phyloP scores from a whole-genome alignment of 2,113 vertebrate genomes.

The Dolichallabes microphthalmus region DNA sequence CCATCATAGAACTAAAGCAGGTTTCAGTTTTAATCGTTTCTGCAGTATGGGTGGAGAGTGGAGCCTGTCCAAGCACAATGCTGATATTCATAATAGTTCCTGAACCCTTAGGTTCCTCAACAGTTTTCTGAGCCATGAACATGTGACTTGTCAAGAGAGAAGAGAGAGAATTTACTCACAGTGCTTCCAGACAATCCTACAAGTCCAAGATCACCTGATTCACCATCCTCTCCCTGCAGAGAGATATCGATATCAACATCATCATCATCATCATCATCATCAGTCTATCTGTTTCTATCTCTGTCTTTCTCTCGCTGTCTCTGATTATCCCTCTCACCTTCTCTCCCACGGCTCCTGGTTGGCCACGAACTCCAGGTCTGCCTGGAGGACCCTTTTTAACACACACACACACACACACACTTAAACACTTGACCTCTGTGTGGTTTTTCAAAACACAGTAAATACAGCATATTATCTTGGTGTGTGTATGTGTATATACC shows the following conservation, averaged over 20 bases:
- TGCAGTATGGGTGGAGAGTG: too few species aligned
- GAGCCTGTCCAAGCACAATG: neutral
- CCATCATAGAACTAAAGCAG: neutral
- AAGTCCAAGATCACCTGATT: constrained; percentile 71
- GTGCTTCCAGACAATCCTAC: constrained; percentile 64
- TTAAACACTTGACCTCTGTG: neutral
- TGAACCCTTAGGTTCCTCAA: neutral
- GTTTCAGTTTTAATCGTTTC: neutral
- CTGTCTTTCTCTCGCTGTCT: constrained; percentile 23
- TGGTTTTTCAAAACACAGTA: neutral
- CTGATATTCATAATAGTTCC: neutral
- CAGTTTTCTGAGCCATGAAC: neutral
- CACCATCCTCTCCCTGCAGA: constrained; percentile 73
- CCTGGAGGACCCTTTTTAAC: constrained; percentile 65
- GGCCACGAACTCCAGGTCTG: constrained; percentile 77
- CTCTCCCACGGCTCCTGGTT: constrained; percentile 86
- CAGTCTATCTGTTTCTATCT: neutral
- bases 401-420: neutral
- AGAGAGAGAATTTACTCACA: constrained; percentile 55
- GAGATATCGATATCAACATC: constrained; percentile 12
- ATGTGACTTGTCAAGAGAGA: neutral
- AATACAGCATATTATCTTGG: neutral
- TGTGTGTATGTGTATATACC: constrained; percentile 44
- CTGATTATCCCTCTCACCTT: constrained; percentile 74
- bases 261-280: constrained; percentile 5